phyloP scores from a whole-genome alignment of 2,113 vertebrate genomes.

The Chloroceryle aenea region DNA sequence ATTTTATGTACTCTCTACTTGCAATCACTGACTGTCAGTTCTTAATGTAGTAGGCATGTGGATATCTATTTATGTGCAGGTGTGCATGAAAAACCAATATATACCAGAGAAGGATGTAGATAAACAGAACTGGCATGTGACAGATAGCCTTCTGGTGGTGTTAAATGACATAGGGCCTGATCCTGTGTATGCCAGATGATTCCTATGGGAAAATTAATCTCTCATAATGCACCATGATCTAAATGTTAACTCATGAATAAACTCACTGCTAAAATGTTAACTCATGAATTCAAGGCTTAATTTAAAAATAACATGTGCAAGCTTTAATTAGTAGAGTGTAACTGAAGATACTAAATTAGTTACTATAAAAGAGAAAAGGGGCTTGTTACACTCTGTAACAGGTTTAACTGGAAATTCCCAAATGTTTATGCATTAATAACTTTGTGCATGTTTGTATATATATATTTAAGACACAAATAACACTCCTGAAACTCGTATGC shows the following conservation, averaged over 20 bases:
- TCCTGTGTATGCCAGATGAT: neutral
- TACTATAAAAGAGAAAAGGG: neutral
- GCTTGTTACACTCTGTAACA: neutral
- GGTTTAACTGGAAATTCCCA: neutral
- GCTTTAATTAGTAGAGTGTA: neutral
- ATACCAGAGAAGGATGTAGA: neutral
- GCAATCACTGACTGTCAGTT: neutral
- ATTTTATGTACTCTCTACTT: neutral
- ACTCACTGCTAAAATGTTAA: neutral
- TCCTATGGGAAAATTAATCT: neutral
- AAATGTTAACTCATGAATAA: neutral
- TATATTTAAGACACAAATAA: neutral
- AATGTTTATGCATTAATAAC: neutral
- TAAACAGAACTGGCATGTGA: neutral
- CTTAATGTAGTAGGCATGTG: neutral
- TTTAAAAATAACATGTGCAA: neutral
- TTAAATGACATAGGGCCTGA: neutral
- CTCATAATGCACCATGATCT: neutral
- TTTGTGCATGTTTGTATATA: neutral
- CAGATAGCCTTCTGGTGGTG: neutral
- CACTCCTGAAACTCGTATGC: neutral
- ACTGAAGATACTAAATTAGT: neutral
- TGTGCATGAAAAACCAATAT: constrained; percentile 26
- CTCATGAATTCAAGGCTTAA: neutral
- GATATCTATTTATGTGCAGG: constrained; percentile 63